phyloP scores from a whole-genome alignment of 2,888 invertebrate species.

The Dromius quadrimaculatus region DNA sequence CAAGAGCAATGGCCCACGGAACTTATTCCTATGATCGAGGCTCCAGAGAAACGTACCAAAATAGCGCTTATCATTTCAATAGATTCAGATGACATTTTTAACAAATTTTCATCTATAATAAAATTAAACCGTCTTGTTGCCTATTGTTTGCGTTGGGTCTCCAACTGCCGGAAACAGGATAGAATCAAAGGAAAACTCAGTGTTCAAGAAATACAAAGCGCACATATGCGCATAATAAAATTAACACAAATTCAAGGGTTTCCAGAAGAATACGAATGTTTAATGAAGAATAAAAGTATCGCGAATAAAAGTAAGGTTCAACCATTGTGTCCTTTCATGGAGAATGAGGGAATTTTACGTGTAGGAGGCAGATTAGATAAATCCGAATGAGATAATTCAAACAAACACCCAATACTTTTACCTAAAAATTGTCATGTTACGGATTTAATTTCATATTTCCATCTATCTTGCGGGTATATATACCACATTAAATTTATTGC shows the following conservation, averaged over 20 bases:
- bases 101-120: neutral
- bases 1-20: neutral
- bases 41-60: conserved; percentile 6
- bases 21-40: neutral
- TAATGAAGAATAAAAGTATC: neutral
- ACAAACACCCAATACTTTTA: conserved; percentile 46
- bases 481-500: conserved; percentile 20
- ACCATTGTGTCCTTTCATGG: conserved; percentile 4
- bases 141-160: conserved; percentile 8
- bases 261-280: neutral
- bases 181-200: neutral
- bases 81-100: neutral
- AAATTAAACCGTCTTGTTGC: conserved; percentile 22
- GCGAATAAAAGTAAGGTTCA: conserved; percentile 9
- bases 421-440: conserved; percentile 42
- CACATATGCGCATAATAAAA: conserved; percentile 19
- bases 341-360: conserved; percentile 11
- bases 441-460: conserved; percentile 20
- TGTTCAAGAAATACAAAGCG: conserved; percentile 1
- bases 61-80: neutral
- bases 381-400: neutral
- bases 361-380: conserved; percentile 26
- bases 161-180: neutral
- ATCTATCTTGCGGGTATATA: conserved; percentile 41
- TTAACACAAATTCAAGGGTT: neutral